These are phyloP conservation scores for Malthinus seriepunctatus DNA, from an alignment of 2,888 invertebrate genomes.

Conservation along the genomic window DNA sequence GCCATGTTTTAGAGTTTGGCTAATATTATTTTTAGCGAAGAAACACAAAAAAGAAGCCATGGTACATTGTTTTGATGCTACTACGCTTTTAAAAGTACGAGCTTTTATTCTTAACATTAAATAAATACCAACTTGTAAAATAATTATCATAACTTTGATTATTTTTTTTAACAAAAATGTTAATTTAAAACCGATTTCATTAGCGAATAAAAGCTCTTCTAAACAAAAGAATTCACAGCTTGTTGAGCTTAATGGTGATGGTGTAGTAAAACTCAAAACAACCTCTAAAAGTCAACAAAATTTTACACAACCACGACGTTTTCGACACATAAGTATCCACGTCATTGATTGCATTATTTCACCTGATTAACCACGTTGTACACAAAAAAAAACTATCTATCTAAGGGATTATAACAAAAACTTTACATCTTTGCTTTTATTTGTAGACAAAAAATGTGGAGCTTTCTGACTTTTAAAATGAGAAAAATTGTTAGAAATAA, in stretches of 20 bases:
- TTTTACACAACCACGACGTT: not conserved
- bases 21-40: slow-evolving; percentile 53
- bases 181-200: too few relatives aligned
- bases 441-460: too few relatives aligned
- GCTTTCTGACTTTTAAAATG: too few relatives aligned
- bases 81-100: slow-evolving; percentile 45
- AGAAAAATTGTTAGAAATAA: too few relatives aligned
- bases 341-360: slow-evolving; percentile 3
- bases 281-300: too few relatives aligned
- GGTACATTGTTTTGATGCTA: slow-evolving; percentile 51
- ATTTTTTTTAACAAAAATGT: too few relatives aligned
- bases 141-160: too few relatives aligned
- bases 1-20: slow-evolving; percentile 43
- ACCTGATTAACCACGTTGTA: not conserved
- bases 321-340: slow-evolving; percentile 1
- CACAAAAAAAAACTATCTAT: not conserved
- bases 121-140: not conserved
- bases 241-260: too few relatives aligned
- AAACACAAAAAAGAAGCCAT: slow-evolving; percentile 43
- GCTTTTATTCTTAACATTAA: slow-evolving; percentile 29
- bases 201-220: too few relatives aligned
- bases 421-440: too few relatives aligned
- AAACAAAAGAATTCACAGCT: too few relatives aligned
- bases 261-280: too few relatives aligned
- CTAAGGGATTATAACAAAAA: not conserved